Percentiles rank a stretch among this genome's conserved stretches.
Evolutionary conservation across 2,797 vertebrate species (phyloP).

Genomic region (Pelodytes ibericus): DNA sequence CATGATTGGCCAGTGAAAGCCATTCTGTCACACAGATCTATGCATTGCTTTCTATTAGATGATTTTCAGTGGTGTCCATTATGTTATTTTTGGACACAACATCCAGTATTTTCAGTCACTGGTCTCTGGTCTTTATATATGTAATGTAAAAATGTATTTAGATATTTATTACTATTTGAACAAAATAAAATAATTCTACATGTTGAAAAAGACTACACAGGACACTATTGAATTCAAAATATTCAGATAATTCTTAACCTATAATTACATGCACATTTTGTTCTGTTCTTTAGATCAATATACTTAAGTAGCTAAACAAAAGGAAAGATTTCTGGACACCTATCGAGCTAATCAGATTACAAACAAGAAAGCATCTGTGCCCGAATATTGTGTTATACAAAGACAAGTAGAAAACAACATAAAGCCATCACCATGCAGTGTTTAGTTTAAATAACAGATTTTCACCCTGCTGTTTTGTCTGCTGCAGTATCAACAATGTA

Average conservation of each 20-base stretch:
- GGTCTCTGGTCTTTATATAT: no score
- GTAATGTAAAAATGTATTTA: no score
- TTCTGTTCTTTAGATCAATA: slow-evolving; percentile 19
- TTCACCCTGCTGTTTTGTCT: slow-evolving; percentile 44
- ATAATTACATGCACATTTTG: neutral
- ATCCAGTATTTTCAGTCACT: no score
- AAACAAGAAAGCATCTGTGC: slow-evolving; percentile 49
- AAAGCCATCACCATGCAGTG: slow-evolving; percentile 53
- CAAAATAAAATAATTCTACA: no score
- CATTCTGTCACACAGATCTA: no score
- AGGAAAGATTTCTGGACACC: slow-evolving; percentile 61
- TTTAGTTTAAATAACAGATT: slow-evolving; percentile 62
- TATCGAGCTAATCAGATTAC: slow-evolving; percentile 66
- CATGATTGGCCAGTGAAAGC: no score
- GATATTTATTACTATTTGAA: no score
- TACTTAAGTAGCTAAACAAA: slow-evolving; percentile 58
- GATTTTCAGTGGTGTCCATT: no score
- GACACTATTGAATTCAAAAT: no score
- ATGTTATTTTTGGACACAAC: no score
- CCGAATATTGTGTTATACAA: slow-evolving; percentile 55
- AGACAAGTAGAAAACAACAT: slow-evolving; percentile 58
- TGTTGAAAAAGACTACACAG: no score
- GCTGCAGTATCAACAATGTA: slow-evolving; percentile 51
- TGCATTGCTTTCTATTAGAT: no score
- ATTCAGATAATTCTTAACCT: neutral